Conservation (phyloP, 2,113 vertebrate species). For the Otis tarda region DNA sequence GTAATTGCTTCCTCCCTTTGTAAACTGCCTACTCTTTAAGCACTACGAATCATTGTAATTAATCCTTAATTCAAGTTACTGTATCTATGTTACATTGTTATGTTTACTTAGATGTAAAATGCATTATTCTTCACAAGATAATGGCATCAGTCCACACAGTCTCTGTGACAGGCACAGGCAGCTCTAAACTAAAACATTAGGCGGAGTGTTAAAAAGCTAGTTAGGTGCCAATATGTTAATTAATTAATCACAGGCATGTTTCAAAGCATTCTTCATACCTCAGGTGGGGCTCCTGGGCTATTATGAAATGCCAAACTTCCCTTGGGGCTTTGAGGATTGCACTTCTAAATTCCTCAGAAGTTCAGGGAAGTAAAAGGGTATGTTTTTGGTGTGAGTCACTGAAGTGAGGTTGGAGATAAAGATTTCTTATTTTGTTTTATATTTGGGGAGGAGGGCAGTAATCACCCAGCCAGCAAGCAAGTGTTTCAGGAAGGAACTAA, state of each 20-base stretch:
- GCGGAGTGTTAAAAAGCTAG: slow-evolving; percentile 31
- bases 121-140: slow-evolving; percentile 42
- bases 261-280: slow-evolving; percentile 66
- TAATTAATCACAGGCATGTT: slow-evolving; percentile 60
- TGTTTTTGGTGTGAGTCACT: slow-evolving; percentile 63
- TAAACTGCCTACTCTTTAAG: slow-evolving; percentile 24
- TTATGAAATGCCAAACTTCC: slow-evolving; percentile 62
- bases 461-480: not conserved
- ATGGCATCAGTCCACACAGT: slow-evolving; percentile 13
- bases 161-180: slow-evolving; percentile 45
- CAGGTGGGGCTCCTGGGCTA: slow-evolving; percentile 60
- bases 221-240: slow-evolving; percentile 66
- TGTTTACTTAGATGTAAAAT: slow-evolving; percentile 54
- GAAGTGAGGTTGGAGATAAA: slow-evolving; percentile 48
- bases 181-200: slow-evolving; percentile 49
- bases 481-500: not conserved
- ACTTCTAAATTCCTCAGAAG: slow-evolving; percentile 55
- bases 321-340: slow-evolving; percentile 47
- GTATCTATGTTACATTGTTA: slow-evolving; percentile 29
- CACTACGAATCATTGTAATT: not conserved
- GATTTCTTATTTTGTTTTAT: slow-evolving; percentile 50
- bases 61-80: slow-evolving; percentile 35
- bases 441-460: not conserved
- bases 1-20: slow-evolving; percentile 53
- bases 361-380: slow-evolving; percentile 69